Evolutionary conservation across 2,113 vertebrate genomes (phyloP).

Genomic region (Nannospalax galili): DNA sequence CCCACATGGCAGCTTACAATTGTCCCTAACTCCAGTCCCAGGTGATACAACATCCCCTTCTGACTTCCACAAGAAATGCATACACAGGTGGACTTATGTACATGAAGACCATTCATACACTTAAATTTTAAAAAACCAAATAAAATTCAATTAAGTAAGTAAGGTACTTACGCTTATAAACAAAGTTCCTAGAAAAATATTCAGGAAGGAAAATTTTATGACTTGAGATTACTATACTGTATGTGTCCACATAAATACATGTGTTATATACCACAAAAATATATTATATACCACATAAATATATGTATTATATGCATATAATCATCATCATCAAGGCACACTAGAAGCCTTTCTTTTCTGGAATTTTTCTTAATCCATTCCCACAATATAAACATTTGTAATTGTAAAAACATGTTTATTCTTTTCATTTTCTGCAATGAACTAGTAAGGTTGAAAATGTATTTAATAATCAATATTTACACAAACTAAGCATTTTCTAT

Average conservation of each 20-base stretch:
- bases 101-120: no score
- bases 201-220: neutral
- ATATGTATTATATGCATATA: no score
- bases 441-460: neutral
- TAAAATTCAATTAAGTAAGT: no score
- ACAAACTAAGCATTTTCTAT: neutral
- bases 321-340: neutral
- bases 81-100: no score
- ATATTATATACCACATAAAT: neutral
- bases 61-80: no score
- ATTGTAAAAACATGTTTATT: neutral
- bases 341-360: neutral
- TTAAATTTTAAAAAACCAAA: no score
- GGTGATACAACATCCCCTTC: no score
- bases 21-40: no score
- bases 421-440: neutral
- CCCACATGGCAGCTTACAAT: no score
- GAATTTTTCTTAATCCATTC: neutral
- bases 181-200: neutral
- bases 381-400: neutral
- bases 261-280: neutral
- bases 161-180: neutral
- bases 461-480: neutral
- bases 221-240: neutral
- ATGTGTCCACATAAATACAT: neutral